Base-by-base conservation (phyloP, 2,888 invertebrate species). In the Stenolophus ochropezus region DNA sequence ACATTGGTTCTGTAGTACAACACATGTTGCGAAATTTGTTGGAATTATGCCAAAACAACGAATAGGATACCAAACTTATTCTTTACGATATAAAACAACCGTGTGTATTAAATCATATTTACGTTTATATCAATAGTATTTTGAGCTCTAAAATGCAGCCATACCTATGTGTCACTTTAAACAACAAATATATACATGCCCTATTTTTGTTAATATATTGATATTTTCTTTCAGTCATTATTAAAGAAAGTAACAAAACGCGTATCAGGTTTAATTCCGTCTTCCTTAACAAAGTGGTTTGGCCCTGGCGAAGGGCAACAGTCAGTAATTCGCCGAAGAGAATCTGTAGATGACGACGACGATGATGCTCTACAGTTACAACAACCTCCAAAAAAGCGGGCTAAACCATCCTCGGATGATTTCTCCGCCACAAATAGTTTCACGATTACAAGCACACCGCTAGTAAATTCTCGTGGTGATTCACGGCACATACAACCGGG, bases 171-270 rank as follows among this genome's bases (percentile, higher is more conserved):
- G 14, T 69, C 21, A 27, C 16, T 69, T 42, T 27, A 16, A 69
- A 21, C 25, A 23, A 16, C 25, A 69, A 69, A 56, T 56, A 56
- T 69, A 69, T 56, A 11, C n/a, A 4, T 49, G 6, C n/a, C 4
- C 53, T 53, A 20, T 4, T 21, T 56, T 20, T 11, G 1, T 21
- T 18, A 56, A 71, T 53, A 4, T 21, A 75, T 23, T 5, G 18
- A 42, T 61, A 61, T 76, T 84, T 83, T 84, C 82, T 84, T 91
- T 65, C 90, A 94, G 94, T 94, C 94, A 20, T 93, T 94, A 87
- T 93, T 94, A 82, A 92, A 91, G 86, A 94, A 93, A 90, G 91
- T 94, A 77, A 92, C 92, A 84, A 92, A 92, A 81, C 91, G 91
- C 85, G 91, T 94, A 78, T 91, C 93, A 1, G 92, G 92, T 81